Evolutionary conservation across 2,113 vertebrate genomes (phyloP).

Genomic region (Odontesthes bonariensis): DNA sequence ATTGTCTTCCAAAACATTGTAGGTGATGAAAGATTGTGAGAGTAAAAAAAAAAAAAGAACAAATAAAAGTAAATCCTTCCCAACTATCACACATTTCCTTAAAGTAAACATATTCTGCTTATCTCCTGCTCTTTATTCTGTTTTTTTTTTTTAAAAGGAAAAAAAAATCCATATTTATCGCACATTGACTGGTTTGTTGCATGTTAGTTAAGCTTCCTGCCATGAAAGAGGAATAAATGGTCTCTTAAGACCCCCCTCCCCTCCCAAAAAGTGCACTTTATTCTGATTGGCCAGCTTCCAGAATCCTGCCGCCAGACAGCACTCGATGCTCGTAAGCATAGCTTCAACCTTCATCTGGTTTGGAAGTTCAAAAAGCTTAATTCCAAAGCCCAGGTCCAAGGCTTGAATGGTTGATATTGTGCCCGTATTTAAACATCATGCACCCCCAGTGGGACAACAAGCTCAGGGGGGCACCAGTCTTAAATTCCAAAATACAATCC

Average conservation of each 20-base stretch:
- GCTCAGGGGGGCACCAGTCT: background rate
- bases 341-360: background rate
- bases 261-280: no score
- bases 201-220: no score
- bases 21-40: background rate
- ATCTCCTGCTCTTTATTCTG: background rate
- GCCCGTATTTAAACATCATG: no score
- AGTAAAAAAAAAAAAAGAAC: background rate
- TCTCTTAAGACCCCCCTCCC: no score
- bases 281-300: no score
- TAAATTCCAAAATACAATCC: background rate
- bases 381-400: no score
- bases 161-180: background rate
- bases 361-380: background rate
- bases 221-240: no score
- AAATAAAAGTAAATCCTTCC: background rate
- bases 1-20: background rate
- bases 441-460: background rate
- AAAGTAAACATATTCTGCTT: background rate
- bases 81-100: background rate
- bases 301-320: no score
- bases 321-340: background rate
- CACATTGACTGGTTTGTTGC: no score
- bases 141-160: no score
- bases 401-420: no score